Evolutionary conservation across 2,113 vertebrate species (phyloP).

Genomic region (Todiramphus saurophagus): DNA sequence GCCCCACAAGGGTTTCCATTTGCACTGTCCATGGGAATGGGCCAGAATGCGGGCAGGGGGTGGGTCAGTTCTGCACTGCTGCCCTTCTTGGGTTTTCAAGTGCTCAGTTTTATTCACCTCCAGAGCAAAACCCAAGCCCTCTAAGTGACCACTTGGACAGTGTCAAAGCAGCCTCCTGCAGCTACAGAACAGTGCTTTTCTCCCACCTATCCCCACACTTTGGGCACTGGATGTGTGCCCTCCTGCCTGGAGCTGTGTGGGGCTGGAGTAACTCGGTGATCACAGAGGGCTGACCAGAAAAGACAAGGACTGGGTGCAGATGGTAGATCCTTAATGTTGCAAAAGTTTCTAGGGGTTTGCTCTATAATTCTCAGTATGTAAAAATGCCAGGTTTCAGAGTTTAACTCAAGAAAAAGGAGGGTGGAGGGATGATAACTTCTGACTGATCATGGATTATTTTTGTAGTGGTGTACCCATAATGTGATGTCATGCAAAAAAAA

Average conservation of each 20-base stretch:
- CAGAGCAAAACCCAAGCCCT: neutral
- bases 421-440: neutral
- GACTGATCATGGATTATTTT: neutral
- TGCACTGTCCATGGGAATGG: rapidly evolving
- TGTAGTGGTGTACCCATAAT: neutral
- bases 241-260: neutral
- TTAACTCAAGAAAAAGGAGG: neutral
- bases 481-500: neutral
- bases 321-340: neutral
- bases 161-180: neutral
- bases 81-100: neutral
- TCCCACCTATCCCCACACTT: neutral
- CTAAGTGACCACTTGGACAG: rapidly evolving
- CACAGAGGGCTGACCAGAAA: neutral
- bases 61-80: neutral
- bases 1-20: neutral
- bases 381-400: neutral
- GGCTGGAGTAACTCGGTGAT: neutral
- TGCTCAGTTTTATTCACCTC: neutral
- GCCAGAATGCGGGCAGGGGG: neutral
- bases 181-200: neutral
- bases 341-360: neutral
- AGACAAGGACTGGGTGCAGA: neutral
- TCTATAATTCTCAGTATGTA: neutral
- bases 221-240: neutral